Base-by-base conservation (phyloP, 2,113 vertebrate genomes). In the Vimba vimba region DNA sequence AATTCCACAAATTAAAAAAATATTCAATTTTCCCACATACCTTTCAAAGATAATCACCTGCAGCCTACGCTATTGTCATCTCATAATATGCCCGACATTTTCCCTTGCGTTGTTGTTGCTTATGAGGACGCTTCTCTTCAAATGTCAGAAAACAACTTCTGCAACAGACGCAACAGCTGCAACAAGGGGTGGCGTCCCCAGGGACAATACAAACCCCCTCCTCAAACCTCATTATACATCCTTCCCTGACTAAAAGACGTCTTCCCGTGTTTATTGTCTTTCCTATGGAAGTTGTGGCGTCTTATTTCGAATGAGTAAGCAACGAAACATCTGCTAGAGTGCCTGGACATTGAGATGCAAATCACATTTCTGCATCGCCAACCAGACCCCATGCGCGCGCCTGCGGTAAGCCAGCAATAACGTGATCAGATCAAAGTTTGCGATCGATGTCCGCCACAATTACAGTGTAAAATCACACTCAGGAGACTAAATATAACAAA, bases 311-410 rank as follows among this genome's bases (percentile, higher is more conserved):
- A 83, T 25, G 93, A 94, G 92, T 91, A 91, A 87, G 91, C 91
- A 92, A 93, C 94, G 89, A 94, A 95, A 97, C 97, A 97, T 96
- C 96, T 96, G 97, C 95, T 93, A 89, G 94, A 92, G 91, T 89
- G 86, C 87, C 89, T 94, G 90, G 87, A 92, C 91, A 97, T 97
- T 96, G 94, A 95, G 93, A 97, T 97, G 96, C 96, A 96, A 96
- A 97, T 96, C 93, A 94, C 93, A 92, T 93, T 86, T 90, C 71
- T 88, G 62, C 89, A 82, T 55, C 88, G 86, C 80, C n/a, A 62
- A 86, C 77, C 87, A 90, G 82, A 74, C 60, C 23, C 25, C 64
- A 81, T 85, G 71, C 84, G 80, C 62, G 83, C 88, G 76, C 90
- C 82, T n/a, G 85, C 88, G 87, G 87, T 78, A 86, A 62, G 86